A percentile compares a stretch with the other conserved stretches of the same genome.
phyloP scores from a whole-genome alignment of 2,113 vertebrate genomes.

The Leptobrachium ailaonicum region DNA sequence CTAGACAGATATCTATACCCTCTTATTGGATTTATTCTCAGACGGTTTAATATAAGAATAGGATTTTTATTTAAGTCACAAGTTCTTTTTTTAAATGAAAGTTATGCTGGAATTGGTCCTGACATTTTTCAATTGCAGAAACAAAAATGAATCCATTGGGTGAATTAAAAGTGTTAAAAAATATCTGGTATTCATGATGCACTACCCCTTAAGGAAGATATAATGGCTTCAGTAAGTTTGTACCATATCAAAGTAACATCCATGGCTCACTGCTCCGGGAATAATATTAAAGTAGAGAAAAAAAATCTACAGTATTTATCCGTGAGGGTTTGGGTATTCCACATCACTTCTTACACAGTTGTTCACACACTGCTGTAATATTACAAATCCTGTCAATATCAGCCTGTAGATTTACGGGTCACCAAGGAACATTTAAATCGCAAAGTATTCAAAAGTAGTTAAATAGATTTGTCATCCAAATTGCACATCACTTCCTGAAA shows the following conservation, averaged over 20 bases:
- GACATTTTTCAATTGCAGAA: conserved; percentile 31
- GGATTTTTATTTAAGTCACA: conserved; percentile 10
- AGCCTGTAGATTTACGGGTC: too few relatives aligned
- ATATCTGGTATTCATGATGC: not conserved
- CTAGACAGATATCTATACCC: too few relatives aligned
- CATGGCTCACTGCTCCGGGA: not conserved
- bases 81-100: conserved; percentile 1
- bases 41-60: not conserved
- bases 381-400: too few relatives aligned
- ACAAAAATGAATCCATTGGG: conserved; percentile 1
- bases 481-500: too few relatives aligned
- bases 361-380: too few relatives aligned
- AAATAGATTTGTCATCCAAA: too few relatives aligned
- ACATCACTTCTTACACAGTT: too few relatives aligned
- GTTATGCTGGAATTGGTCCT: conserved; percentile 11
- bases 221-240: not conserved
- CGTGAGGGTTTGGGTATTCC: too few relatives aligned
- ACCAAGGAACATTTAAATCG: too few relatives aligned
- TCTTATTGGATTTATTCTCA: not conserved
- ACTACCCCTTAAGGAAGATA: not conserved
- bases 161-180: conserved; percentile 11
- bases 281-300: too few relatives aligned
- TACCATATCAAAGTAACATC: not conserved
- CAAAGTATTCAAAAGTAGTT: too few relatives aligned
- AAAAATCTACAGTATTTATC: too few relatives aligned